Evolutionary conservation across 2,113 vertebrate genomes (phyloP), one percentile per base, ranked within the genome.

Genomic region (Nansenia antarctica): DNA sequence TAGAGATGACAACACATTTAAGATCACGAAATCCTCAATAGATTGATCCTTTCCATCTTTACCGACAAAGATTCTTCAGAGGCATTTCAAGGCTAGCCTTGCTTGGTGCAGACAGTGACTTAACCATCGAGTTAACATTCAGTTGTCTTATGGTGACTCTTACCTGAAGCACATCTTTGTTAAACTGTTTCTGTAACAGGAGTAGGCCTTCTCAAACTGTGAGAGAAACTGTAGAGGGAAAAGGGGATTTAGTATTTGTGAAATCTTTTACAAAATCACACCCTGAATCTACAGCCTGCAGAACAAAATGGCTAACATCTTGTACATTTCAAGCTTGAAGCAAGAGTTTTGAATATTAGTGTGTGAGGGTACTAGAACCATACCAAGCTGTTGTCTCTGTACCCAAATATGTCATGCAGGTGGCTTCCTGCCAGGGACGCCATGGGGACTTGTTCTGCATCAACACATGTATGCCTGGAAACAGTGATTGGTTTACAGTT

Each of bases 161-260:
- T 81, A 89, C 86, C 39, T 87, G 70, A 89, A 87, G 64, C 71
- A 82, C 62, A 69, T 59, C 8, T 58, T 78, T 31, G 73, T 79
- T 75, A 86, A 37, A 35, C 35, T 67, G 6, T 42, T 82, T 69
- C 62, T 80, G 59, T 88, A 86, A 71, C 22, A 80, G n/a, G 26
- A 54, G 66, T 68, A 77, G 2, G 81, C 87, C 67, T 75, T 84
- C 71, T 89, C 83, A 8, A 78, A 55, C n/a, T 67, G 30, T 14
- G 69, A 70, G 11, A 34, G 45, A 12, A 35, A 32, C 85, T 87
- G 62, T 26, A 27, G 29, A 57, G 22, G 37, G 29, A 78, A 59
- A n/a, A 9, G 53, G 72, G 74, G 8, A 32, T 6, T 35, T n/a
- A 66, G 37, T 49, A 29, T 35, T 32, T 22, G 14, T 42, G 27